These are phyloP conservation scores for Dryomyza anilis DNA, from an alignment of 2,888 invertebrate genomes.

Conservation along the genomic window DNA sequence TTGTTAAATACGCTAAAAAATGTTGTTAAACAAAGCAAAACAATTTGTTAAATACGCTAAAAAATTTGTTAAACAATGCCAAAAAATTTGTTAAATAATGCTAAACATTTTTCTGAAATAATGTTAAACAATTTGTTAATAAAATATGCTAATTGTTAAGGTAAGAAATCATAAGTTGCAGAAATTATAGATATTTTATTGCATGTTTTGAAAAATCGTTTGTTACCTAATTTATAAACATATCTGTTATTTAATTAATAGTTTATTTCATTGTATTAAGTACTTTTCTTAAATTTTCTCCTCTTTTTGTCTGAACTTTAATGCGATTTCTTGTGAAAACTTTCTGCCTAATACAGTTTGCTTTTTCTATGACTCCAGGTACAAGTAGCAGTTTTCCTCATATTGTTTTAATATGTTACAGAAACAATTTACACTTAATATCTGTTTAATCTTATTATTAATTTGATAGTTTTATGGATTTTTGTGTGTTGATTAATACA, in stretches of 20 bases:
- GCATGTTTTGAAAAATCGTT: not conserved
- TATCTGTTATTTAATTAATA: not conserved
- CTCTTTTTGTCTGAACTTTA: not conserved
- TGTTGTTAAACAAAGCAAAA: too few relatives aligned
- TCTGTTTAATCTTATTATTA: not conserved
- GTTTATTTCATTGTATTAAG: not conserved
- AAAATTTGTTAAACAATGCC: too few relatives aligned
- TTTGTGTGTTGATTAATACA: constrained; percentile 13
- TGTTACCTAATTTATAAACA: too few relatives aligned
- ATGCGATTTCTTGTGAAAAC: not conserved
- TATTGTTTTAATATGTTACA: too few relatives aligned
- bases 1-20: too few relatives aligned
- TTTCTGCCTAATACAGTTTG: not conserved
- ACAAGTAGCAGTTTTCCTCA: constrained; percentile 20
- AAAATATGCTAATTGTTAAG: too few relatives aligned
- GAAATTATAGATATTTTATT: too few relatives aligned
- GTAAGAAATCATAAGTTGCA: too few relatives aligned
- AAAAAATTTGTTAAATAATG: too few relatives aligned
- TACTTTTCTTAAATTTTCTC: not conserved
- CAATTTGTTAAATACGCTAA: too few relatives aligned
- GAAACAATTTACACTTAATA: constrained; percentile 7
- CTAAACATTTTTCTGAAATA: too few relatives aligned
- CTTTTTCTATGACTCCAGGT: constrained; percentile 19
- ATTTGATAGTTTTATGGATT: constrained; percentile 7
- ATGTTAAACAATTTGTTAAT: too few relatives aligned